Evolutionary conservation across 2,888 invertebrate species (phyloP).

Genomic region (Embidobia sp.): DNA sequence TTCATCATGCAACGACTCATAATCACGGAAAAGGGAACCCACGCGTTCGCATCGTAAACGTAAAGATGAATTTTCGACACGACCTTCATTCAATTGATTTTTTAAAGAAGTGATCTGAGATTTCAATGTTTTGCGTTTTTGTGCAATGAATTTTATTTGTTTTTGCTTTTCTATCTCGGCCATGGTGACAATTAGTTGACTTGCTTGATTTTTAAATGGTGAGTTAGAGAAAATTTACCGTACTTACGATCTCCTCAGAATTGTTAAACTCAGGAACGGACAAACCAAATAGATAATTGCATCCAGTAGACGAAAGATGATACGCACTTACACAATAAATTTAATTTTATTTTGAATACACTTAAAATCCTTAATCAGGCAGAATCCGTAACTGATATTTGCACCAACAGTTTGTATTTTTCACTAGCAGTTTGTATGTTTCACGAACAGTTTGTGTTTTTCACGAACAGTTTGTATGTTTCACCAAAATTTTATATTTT

Average conservation of each 20-base stretch:
- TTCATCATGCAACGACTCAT: constrained; percentile 5
- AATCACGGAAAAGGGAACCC: background rate
- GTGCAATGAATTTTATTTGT: constrained; percentile 3
- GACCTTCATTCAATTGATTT: background rate
- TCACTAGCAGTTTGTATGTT: no score
- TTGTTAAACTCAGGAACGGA: background rate
- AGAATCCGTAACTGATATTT: no score
- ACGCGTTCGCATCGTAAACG: background rate
- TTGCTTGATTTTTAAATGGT: background rate
- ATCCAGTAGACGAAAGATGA: no score
- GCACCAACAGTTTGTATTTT: no score
- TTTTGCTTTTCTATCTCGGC: background rate
- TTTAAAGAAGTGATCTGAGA: background rate
- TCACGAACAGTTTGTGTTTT: no score
- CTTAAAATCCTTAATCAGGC: no score
- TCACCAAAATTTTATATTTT: no score
- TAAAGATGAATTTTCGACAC: background rate
- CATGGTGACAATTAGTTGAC: background rate
- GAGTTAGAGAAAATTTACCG: background rate
- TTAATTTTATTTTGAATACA: no score
- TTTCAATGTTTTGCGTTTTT: background rate
- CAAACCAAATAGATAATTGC: no score
- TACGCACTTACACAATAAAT: no score
- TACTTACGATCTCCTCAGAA: background rate
- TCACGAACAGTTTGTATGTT: no score